Evolutionary conservation across 2,888 invertebrate species (phyloP), one percentile per base, ranked within the genome.

Genomic region (Colletes collaris): DNA sequence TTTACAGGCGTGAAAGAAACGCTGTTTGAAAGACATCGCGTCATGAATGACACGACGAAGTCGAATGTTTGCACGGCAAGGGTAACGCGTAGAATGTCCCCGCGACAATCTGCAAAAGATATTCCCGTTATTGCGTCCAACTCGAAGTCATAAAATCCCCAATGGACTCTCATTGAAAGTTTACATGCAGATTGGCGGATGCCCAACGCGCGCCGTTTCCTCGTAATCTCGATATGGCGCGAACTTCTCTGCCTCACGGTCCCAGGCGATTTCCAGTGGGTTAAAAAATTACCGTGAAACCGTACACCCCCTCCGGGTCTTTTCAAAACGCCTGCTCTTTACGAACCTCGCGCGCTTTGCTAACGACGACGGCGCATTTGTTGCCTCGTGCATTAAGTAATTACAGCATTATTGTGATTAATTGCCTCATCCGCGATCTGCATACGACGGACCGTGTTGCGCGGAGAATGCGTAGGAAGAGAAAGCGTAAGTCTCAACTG

Each of bases 171-270:
- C 69, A 76, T 83, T 83, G 83, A 79, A 79, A 79, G 40, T 50
- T 27, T 67, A 64, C 50, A 46, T 40, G 5, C 53, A 73, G 83
- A 79, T 76, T 70, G 79, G 59, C 67, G 63, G 64, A 68, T 69
- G 72, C 72, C 73, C 76, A 76, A 83, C 79, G 75, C 69, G 50
- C 73, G 50, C 52, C 53, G 66, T 62, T 78, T 82, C 69, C 72
- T 79, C 59, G 75, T 79, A 83, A 83, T 83, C 82, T 73, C 67
- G 69, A 83, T 76, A 79, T 83, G 72, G 66, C 79, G 69, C 49
- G 58, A 76, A 60, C 49, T 62, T 60, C 66, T 52, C 19, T 53
- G 55, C 27, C 35, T 11, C 3, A 4, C 37, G 8, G 50, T 81
- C 81, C 81, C 81, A 27, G 2, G 71, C 37, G 76, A 66, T 52